phyloP scores from a whole-genome alignment of 2,888 invertebrate genomes.

The Sphaerophoria rueppellii region DNA sequence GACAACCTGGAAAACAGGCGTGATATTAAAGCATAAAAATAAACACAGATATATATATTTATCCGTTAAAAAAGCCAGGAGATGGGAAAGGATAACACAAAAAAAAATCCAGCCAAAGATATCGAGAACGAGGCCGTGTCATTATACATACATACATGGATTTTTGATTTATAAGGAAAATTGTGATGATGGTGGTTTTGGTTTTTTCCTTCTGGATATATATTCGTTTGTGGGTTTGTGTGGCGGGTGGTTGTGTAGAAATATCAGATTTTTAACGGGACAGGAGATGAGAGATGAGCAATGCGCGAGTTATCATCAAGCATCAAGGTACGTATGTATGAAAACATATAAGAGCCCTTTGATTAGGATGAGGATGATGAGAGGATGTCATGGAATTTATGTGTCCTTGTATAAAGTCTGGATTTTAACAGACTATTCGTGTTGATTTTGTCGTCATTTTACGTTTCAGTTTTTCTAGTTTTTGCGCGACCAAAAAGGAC shows the following conservation, averaged over 20 bases:
- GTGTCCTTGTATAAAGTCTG: slow-evolving; percentile 67
- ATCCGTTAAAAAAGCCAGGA: not conserved
- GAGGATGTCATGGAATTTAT: slow-evolving; percentile 56
- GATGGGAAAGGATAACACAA: slow-evolving; percentile 7
- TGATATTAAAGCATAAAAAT: slow-evolving; percentile 39
- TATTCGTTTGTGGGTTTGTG: slow-evolving; percentile 12
- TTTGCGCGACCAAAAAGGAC: slow-evolving; percentile 9
- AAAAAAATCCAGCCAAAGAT: slow-evolving; percentile 52
- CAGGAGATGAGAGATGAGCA: not conserved
- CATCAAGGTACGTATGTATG: slow-evolving; percentile 44
- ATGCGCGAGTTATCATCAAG: slow-evolving; percentile 43
- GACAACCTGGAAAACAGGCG: slow-evolving; percentile 59
- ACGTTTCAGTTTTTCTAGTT: slow-evolving; percentile 16
- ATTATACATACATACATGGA: slow-evolving; percentile 49
- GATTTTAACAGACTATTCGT: slow-evolving; percentile 47
- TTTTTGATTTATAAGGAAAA: slow-evolving; percentile 58
- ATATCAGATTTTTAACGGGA: slow-evolving; percentile 13
- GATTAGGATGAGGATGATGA: slow-evolving; percentile 32
- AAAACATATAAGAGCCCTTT: slow-evolving; percentile 40
- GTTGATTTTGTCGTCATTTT: slow-evolving; percentile 26
- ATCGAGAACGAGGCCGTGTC: slow-evolving; percentile 67
- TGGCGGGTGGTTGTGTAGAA: slow-evolving; percentile 14
- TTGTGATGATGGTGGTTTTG: slow-evolving; percentile 29
- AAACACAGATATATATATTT: not conserved
- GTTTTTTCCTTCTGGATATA: too few species aligned